Evolutionary conservation across 2,888 invertebrate genomes (phyloP), one percentile per base, ranked within the genome.

Genomic region (Poecilobothrus nobilitatus): DNA sequence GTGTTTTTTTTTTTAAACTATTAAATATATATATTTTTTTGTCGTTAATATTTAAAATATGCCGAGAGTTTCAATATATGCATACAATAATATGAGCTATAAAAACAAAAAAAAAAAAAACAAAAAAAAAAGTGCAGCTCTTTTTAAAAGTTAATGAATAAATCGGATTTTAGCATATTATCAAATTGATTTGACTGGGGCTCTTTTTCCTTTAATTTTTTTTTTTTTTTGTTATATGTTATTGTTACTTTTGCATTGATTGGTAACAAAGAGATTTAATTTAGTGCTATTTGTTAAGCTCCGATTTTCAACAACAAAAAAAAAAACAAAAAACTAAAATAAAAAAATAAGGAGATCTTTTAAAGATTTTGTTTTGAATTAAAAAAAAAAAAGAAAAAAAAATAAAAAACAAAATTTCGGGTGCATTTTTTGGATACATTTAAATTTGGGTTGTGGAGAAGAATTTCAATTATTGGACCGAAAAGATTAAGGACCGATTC

Each of bases 81-180:
- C 53, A 53, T 6, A n/a, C 18, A 6, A n/a, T 4, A 18, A 18
- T 53, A 53, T 15, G 12, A 18, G 53, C 53, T 53, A 8, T 18
- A 18, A 15, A 2, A 41, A 9, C 2, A 41, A 15, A 41, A 41
- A 41, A 41, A 41, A 3, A 41, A 41, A 41, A 41, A 41, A 9
- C 2, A 3, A 41, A 41, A 41, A 41, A 41, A 9, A 41, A 41
- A 41, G 9, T 41, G 18, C 15, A 18, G 37, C 37, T 37, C 37
- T 37, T 53, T 53, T 53, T 53, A n/a, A 18, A 53, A 53, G 53
- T 53, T 53, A 53, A 53, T 53, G 53, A 53, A 53, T 53, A 53
- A 53, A 53, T 53, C 53, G 53, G 53, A 53, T 53, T 53, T 53
- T 53, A 53, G 53, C 53, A 53, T 53, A 53, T 53, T 53, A 53